Evolutionary conservation across 2,888 invertebrate species (phyloP), one percentile per base, ranked within the genome.

Genomic region (Proisotoma minuta): DNA sequence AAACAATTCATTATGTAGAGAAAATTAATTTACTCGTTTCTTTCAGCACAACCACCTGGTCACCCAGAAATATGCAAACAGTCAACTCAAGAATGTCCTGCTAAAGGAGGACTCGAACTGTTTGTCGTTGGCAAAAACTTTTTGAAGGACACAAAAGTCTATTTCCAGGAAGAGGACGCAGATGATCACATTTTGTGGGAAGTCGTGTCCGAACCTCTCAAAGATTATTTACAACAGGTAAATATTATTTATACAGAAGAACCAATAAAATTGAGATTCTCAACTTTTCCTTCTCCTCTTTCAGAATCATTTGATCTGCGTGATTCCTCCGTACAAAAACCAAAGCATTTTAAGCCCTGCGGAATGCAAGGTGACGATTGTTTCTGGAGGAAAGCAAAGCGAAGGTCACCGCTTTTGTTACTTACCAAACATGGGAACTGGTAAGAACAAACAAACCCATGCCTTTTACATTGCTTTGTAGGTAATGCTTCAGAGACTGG

Each of bases 81-180:
- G 78, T 93, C 92, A 0, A 78, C 91, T 10, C 85, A 86, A 26
- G 87, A 89, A 24, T 87, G 88, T 76, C 87, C 88, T 5, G 88
- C 87, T 2, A 82, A 83, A 56, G 93, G 92, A 5, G 91, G 91
- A 1, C 78, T 87, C 63, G 92, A 93, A 78, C 80, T 93, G 56
- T 92, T 91, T 78, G 86, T 93, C 48, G 84, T 93, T 65, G 93
- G 93, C 34, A 93, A 93, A 79, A 93, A 93, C 79, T 93, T 93
- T 78, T 83, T 91, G 50, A 43, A 93, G 80, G 93, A 93, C 79
- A 91, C 91, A 4, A 84, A 87, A 71, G 87, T 93, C 15, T 84
- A 89, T 69, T 91, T 93, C 80, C 84, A 87, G 75, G 73, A 71
- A 47, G 79, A 82, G 76, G 77, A 82, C 72, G 65, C 68, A 29